Evolutionary conservation across 2,113 vertebrate genomes (phyloP), one percentile per base, ranked within the genome.

Genomic region (Poicephalus meyeri): DNA sequence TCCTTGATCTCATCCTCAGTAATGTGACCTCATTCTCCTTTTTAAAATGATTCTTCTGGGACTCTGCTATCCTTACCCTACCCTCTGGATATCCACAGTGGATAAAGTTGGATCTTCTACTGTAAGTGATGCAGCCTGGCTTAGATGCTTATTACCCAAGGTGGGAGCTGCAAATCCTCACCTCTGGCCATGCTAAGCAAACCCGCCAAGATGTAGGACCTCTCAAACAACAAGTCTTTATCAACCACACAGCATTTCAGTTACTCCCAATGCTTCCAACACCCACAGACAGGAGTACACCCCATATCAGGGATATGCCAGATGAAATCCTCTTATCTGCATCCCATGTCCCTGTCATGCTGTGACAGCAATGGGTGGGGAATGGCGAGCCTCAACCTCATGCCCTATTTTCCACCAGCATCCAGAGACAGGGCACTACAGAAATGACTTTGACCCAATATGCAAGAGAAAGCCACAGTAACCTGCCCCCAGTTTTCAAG

Each of bases 11-110:
- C 96, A 97, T 97, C 94, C 84, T 91, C 61, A 85, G 93, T 94
- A 96, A 95, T 91, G 89, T 95, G 96, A 97, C 95, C 96, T 96
- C 94, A 95, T 97, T 97, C 93, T 85, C 80, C 80, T 95, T 65
- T 89, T 91, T 35, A 16, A 93, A 95, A 91, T 64, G 0, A 44
- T 81, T 95, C 96, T 95, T 91, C 77, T 89, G 94, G 86, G 91
- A 94, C 80, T 95, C 63, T 97, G 68, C 60, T 86, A 66, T 66
- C 37, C 80, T 91, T 76, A 81, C 15, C 31, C 52, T 69, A 52
- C 47, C 44, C 93, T 80, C 91, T 73, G 64, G 69, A 69, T 91
- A 39, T 50, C 39, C 0, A 1, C 44, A 91, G 52, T 29, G 65
- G 7, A 29, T 72, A 86, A 80, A 79, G 26, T 47, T 81, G 52